Evolutionary conservation across 2,113 vertebrate genomes (phyloP).

Genomic region (Prunella fulvescens): DNA sequence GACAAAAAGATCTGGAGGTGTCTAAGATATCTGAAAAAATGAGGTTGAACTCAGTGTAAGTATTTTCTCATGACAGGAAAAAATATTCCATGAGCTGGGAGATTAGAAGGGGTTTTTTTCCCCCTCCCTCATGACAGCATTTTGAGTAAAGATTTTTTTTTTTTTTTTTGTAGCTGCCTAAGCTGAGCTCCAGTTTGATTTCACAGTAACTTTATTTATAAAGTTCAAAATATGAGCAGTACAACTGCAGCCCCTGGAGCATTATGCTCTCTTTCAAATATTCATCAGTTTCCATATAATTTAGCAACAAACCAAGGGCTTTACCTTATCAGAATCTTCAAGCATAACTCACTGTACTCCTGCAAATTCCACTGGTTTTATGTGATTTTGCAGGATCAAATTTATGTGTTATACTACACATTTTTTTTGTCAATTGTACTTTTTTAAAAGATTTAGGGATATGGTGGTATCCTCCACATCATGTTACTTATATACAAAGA

Average conservation of each 20-base stretch:
- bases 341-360: background rate
- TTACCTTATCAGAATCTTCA: background rate
- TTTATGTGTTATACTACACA: background rate
- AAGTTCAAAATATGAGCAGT: background rate
- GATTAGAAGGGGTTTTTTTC: background rate
- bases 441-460: background rate
- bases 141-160: background rate
- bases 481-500: background rate
- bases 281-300: background rate
- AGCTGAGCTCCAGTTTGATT: background rate
- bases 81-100: background rate
- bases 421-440: background rate
- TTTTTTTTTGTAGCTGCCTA: background rate
- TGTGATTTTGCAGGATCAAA: background rate
- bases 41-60: background rate
- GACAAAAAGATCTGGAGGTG: background rate
- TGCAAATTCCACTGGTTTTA: background rate
- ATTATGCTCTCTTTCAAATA: background rate
- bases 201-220: background rate
- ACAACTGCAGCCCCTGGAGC: background rate
- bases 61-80: background rate
- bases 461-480: background rate
- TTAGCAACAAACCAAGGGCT: background rate
- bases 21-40: background rate
- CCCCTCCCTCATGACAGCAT: background rate